These are phyloP conservation scores for Meganola albula DNA, from an alignment of 2,888 invertebrate genomes.

Conservation along the genomic window DNA sequence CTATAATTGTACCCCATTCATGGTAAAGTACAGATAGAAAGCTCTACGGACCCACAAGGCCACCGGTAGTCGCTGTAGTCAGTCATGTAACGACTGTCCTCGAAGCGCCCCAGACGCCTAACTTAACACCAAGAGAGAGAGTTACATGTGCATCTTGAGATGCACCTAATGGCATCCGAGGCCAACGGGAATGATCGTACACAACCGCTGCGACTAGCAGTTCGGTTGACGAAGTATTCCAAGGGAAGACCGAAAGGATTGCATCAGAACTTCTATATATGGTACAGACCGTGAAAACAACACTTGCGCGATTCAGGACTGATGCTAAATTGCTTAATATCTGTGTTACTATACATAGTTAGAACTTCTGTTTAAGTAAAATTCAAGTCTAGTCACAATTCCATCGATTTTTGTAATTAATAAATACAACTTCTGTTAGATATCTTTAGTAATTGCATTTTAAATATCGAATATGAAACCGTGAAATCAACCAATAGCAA, in stretches of 20 bases:
- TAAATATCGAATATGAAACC: too few species aligned
- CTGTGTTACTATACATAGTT: too few species aligned
- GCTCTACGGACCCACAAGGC: slow-evolving; percentile 8
- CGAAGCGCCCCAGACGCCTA: slow-evolving; percentile 6
- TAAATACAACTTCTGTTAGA: too few species aligned
- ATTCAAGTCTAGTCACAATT: too few species aligned
- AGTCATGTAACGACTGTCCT: slow-evolving; percentile 1
- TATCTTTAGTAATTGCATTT: too few species aligned
- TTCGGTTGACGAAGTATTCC: slow-evolving; percentile 10
- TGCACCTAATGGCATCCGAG: slow-evolving; percentile 1
- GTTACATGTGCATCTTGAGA: neutral
- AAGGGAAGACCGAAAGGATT: slow-evolving; percentile 7
- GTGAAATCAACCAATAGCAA: slow-evolving; percentile 8
- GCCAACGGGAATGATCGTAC: slow-evolving; percentile 5
- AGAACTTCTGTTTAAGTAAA: too few species aligned
- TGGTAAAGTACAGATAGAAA: too few species aligned
- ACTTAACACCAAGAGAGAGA: slow-evolving; percentile 6
- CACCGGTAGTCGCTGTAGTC: slow-evolving; percentile 6
- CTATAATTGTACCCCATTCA: too few species aligned
- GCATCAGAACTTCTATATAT: neutral
- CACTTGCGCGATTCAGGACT: slow-evolving; percentile 8
- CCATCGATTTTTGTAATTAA: too few species aligned
- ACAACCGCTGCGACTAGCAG: slow-evolving; percentile 6
- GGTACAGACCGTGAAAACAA: slow-evolving; percentile 3
- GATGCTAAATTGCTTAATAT: too few species aligned